Conservation (phyloP, 2,113 vertebrate genomes). For the Sander vitreus region DNA sequence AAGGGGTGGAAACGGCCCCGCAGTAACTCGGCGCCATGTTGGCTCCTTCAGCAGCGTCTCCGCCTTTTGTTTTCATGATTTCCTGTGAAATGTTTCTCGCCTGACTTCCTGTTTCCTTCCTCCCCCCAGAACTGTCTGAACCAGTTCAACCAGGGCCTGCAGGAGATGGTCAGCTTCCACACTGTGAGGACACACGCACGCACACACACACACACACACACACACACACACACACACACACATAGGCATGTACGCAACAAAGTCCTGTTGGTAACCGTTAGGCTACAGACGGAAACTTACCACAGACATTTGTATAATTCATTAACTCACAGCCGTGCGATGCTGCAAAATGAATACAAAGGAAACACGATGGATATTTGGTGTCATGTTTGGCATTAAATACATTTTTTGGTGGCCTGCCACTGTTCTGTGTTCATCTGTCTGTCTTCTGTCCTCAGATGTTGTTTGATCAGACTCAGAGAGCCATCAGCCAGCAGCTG, state of each 20-base stretch:
- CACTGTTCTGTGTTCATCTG: not conserved
- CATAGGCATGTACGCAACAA: no score
- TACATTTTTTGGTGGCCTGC: not conserved
- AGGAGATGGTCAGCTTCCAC: conserved; percentile 85
- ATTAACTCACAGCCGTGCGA: no score
- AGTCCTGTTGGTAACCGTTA: no score
- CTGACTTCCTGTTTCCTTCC: conserved; percentile 51
- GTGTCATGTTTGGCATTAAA: no score
- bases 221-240: no score
- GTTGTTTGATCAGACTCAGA: conserved; percentile 85
- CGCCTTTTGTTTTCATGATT: not conserved
- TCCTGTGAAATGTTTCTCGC: conserved; percentile 3
- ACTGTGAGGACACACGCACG: conserved; percentile 71
- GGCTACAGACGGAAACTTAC: no score
- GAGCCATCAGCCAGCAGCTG: conserved; percentile 84
- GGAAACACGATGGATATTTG: no score
- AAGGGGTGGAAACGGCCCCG: no score
- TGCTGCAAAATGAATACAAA: no score
- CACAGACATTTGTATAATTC: no score
- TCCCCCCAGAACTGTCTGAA: conserved; percentile 77
- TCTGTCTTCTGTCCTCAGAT: conserved; percentile 70
- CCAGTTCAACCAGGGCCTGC: conserved; percentile 83
- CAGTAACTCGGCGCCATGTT: no score
- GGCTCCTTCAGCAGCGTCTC: not conserved
- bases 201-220: not conserved